phyloP scores from a whole-genome alignment of 2,888 invertebrate species.

The Tanaodytes sp. region DNA sequence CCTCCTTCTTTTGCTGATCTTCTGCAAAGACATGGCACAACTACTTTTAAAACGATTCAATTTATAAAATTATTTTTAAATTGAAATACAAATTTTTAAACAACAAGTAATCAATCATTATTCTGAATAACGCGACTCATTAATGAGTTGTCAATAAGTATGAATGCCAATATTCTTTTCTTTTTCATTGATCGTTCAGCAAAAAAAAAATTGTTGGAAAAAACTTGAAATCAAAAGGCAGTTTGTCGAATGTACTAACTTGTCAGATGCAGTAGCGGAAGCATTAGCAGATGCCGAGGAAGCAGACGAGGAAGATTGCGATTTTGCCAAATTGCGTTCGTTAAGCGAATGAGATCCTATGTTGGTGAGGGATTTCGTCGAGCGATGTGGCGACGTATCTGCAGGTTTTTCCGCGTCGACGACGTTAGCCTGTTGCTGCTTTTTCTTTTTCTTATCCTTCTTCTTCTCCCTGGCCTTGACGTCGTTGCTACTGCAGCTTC shows the following conservation, averaged over 20 bases:
- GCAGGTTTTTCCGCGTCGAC: slow-evolving; percentile 64
- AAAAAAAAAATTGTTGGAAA: too few relatives aligned
- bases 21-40: too few relatives aligned
- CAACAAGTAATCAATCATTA: too few relatives aligned
- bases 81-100: too few relatives aligned
- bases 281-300: slow-evolving; percentile 7
- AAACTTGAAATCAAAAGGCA: too few relatives aligned
- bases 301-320: slow-evolving; percentile 50
- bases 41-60: too few relatives aligned
- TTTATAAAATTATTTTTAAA: too few relatives aligned
- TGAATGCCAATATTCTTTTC: too few relatives aligned
- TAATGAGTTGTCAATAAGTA: too few relatives aligned
- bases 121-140: too few relatives aligned
- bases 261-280: slow-evolving; percentile 56
- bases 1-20: slow-evolving; percentile 59
- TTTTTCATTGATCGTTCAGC: too few relatives aligned
- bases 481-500: slow-evolving; percentile 89
- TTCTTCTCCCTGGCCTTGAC: slow-evolving; percentile 82
- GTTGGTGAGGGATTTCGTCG: slow-evolving; percentile 40
- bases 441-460: slow-evolving; percentile 81
- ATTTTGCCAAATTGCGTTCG: slow-evolving; percentile 61
- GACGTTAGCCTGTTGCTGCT: slow-evolving; percentile 56
- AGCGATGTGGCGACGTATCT: slow-evolving; percentile 61
- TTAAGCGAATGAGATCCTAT: slow-evolving; percentile 48
- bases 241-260: slow-evolving; percentile 59